Evolutionary conservation across 2,113 vertebrate species (phyloP).

Genomic region (Neolamprologus brichardi): DNA sequence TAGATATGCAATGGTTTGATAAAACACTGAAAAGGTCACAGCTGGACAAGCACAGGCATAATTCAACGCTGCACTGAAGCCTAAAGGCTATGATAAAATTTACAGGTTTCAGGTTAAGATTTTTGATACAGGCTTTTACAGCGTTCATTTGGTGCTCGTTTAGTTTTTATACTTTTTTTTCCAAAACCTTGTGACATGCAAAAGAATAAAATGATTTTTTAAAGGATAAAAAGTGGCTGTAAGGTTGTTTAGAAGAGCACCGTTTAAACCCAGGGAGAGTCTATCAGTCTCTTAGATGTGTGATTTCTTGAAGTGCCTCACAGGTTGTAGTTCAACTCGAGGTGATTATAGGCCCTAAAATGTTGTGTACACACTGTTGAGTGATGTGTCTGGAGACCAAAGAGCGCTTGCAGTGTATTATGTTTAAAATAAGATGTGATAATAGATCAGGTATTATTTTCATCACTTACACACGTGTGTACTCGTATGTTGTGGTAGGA

Average conservation of each 20-base stretch:
- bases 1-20: not conserved
- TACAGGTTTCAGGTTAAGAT: not conserved
- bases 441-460: not conserved
- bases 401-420: not conserved
- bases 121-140: accelerated
- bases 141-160: accelerated
- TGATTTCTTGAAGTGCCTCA: not conserved
- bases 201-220: not conserved
- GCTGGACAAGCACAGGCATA: not conserved
- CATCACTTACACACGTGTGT: not conserved
- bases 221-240: not conserved
- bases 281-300: accelerated
- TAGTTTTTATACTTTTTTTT: not conserved
- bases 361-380: not conserved
- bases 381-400: not conserved
- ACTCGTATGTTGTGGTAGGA: accelerated
- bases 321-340: accelerated
- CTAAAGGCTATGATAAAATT: not conserved
- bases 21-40: not conserved
- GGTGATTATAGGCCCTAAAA: not conserved
- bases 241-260: not conserved
- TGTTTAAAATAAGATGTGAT: not conserved
- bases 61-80: not conserved
- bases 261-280: not conserved
- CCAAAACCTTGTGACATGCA: not conserved